Conservation (phyloP, 2,797 vertebrate genomes). For the Siniperca scherzeri region DNA sequence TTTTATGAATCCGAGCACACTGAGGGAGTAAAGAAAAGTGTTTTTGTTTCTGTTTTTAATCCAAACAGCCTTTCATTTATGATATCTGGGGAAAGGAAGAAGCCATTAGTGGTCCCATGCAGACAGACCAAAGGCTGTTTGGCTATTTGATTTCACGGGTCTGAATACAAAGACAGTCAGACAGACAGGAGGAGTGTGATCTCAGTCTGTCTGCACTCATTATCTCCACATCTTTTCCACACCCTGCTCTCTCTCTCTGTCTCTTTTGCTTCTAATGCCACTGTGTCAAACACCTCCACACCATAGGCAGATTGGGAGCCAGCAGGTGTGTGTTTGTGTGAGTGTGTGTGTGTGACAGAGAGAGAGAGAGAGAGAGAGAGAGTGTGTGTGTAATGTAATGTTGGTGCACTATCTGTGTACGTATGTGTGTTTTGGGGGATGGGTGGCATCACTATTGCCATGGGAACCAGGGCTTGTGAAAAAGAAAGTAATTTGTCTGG, state of each 20-base stretch:
- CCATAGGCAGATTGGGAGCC: slow-evolving; percentile 76
- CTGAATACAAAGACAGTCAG: slow-evolving; percentile 20
- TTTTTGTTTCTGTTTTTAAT: slow-evolving; percentile 15
- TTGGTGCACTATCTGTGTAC: not conserved
- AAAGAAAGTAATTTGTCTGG: slow-evolving; percentile 66
- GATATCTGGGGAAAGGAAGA: slow-evolving; percentile 26
- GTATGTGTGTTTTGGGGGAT: slow-evolving; percentile 35
- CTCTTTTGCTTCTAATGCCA: slow-evolving; percentile 41
- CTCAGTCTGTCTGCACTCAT: slow-evolving; percentile 44
- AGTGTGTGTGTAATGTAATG: not conserved
- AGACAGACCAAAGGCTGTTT: slow-evolving; percentile 24
- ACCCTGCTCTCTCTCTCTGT: not conserved
- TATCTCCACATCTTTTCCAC: slow-evolving; percentile 29
- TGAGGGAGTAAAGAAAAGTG: not conserved
- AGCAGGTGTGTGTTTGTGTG: slow-evolving; percentile 71
- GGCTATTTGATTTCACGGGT: slow-evolving; percentile 38
- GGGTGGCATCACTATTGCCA: slow-evolving; percentile 70
- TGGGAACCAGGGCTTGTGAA: slow-evolving; percentile 58
- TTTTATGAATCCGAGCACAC: not conserved
- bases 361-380: slow-evolving; percentile 11
- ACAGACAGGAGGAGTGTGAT: slow-evolving; percentile 44
- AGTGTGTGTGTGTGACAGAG: slow-evolving; percentile 12
- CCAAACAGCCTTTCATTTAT: slow-evolving; percentile 16
- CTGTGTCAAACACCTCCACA: slow-evolving; percentile 61
- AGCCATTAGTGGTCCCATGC: slow-evolving; percentile 42